Evolutionary conservation across 2,888 invertebrate species (phyloP).

Genomic region (Lissonota sp.): DNA sequence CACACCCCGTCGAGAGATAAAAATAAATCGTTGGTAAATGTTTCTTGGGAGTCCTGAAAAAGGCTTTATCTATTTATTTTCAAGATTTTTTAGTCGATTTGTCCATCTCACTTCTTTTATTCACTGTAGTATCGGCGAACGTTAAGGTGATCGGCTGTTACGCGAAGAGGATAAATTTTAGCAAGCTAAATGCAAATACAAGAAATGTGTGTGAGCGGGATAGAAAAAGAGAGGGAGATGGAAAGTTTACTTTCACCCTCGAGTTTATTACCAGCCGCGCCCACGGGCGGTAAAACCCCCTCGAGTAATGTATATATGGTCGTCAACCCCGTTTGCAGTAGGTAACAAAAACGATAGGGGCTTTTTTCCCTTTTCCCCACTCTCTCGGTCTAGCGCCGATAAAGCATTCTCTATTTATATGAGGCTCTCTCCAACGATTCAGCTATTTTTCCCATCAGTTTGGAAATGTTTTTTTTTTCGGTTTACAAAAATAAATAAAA

Average conservation of each 20-base stretch:
- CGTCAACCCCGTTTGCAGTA: conserved; percentile 63
- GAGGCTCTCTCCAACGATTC: no score
- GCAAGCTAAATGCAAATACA: not conserved
- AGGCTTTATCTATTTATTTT: no score
- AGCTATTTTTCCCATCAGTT: no score
- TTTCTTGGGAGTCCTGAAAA: not conserved
- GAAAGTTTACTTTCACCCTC: conserved; percentile 50
- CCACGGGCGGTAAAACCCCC: conserved; percentile 60
- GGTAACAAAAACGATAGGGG: conserved; percentile 11
- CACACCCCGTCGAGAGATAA: conserved; percentile 61
- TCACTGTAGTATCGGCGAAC: conserved; percentile 29
- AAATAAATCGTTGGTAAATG: conserved; percentile 7
- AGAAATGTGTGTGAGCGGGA: not conserved
- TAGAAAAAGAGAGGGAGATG: conserved; percentile 22
- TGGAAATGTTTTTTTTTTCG: no score
- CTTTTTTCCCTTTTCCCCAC: conserved; percentile 18
- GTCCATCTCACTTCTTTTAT: not conserved
- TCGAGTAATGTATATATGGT: conserved; percentile 44
- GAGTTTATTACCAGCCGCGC: conserved; percentile 61
- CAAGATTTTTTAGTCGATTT: not conserved
- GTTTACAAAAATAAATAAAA: no score
- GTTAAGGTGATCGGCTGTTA: conserved; percentile 19
- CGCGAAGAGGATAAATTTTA: conserved; percentile 24
- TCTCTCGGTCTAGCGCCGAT: not conserved
- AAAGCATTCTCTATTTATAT: no score